Base-by-base conservation (phyloP, 2,797 vertebrate genomes). In the Lutjanus campechanus region DNA sequence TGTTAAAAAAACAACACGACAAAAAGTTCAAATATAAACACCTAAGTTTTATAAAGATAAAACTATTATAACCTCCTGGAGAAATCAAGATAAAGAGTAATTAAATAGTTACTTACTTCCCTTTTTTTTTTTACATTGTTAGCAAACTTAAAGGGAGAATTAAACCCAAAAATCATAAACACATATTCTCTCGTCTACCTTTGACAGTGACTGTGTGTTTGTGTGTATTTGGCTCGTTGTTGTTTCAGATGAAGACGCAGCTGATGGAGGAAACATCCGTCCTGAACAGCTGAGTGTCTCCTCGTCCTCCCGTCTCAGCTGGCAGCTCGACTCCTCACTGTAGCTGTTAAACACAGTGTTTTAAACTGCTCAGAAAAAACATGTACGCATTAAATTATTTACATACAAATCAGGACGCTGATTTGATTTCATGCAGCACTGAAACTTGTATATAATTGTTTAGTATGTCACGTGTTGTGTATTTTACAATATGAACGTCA, bases 181-280 rank as follows among this genome's bases (percentile, higher is more conserved):
- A 36, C 29, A 36, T 36, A 36, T 36, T 36, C 29, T 36, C 5
- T 5, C 5, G 3, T 36, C 29, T 36, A 36, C 29, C 29, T 36
- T 36, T 25, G 25, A 25, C 25, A 25, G 25, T 25, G 25, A 25
- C 25, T 1, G 25, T 25, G 25, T 25, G 3, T n/a, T n/a, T 3
- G 25, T 25, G 25, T 25, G 3, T 25, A 25, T 25, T 25, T 25
- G 25, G 1, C 25, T 25, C 25, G 25, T 25, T 25, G 25, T 25
- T 25, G 0, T 79, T 16, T 58, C 86, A 91, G 92, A 63, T 91
- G 46, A 91, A 83, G 85, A 76, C 80, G 70, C 67, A 59, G 47
- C 15, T 83, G 81, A 46, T 87, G 78, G 84, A 88, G 79, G 56
- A 85, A 53, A 17, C 87, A 0, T 7, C 74, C 2, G 74, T 87